These are phyloP conservation scores for Drosophila bunnanda DNA, from an alignment of 2,888 invertebrate genomes.

Conservation along the genomic window DNA sequence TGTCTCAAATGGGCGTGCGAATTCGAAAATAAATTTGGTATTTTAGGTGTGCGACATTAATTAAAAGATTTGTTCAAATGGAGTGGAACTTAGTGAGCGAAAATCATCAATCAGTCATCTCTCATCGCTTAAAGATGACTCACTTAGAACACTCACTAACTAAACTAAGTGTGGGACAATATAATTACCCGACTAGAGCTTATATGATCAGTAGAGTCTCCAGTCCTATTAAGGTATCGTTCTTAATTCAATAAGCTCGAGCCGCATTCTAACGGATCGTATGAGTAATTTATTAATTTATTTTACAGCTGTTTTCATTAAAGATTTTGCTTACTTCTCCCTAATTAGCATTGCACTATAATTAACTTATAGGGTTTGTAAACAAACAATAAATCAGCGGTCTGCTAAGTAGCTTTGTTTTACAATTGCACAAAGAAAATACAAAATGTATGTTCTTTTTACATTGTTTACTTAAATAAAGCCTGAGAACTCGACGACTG, in stretches of 20 bases:
- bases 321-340: slow-evolving; percentile 1
- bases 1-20: slow-evolving; percentile 12
- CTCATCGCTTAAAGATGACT: background rate
- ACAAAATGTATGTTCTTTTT: background rate
- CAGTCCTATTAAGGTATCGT: background rate
- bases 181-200: background rate
- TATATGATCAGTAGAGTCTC: background rate
- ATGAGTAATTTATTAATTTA: slow-evolving; percentile 7
- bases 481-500: background rate
- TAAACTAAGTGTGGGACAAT: background rate
- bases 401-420: background rate
- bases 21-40: slow-evolving; percentile 6
- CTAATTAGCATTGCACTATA: background rate
- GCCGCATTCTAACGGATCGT: slow-evolving; percentile 13
- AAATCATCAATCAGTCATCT: background rate
- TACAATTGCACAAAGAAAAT: background rate
- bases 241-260: slow-evolving; percentile 10
- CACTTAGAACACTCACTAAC: background rate
- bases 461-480: slow-evolving; percentile 5
- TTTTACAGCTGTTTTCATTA: slow-evolving; percentile 21
- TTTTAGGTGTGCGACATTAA: slow-evolving; percentile 11
- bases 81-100: background rate
- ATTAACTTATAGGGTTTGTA: background rate
- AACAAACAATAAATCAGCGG: slow-evolving; percentile 9
- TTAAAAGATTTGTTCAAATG: background rate